These are phyloP conservation scores for Alcedo quadribrachys DNA, from an alignment of 2,797 vertebrate genomes.

Conservation along the genomic window DNA sequence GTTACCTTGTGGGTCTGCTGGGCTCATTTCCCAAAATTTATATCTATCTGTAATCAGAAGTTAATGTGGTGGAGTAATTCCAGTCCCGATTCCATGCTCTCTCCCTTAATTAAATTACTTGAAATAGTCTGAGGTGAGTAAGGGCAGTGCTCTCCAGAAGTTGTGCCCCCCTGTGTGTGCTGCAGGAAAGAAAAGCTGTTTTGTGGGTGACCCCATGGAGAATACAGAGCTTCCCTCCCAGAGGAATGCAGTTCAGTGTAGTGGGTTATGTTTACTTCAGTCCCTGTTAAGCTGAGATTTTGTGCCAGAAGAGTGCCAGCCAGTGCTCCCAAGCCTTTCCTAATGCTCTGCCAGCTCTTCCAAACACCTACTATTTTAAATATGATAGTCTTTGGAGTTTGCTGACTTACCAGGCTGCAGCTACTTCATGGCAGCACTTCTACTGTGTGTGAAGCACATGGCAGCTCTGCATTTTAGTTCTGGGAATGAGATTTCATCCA, in stretches of 20 bases:
- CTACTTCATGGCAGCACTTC: not conserved
- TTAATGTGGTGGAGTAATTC: slow-evolving; percentile 8
- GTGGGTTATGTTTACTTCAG: not conserved
- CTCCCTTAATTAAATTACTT: slow-evolving; percentile 19
- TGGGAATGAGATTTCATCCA: not conserved
- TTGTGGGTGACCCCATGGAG: not conserved
- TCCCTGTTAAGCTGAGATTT: not conserved
- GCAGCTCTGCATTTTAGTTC: not conserved
- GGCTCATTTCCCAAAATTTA: not conserved
- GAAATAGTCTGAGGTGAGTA: not conserved
- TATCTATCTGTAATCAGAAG: not conserved
- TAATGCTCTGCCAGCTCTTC: not conserved
- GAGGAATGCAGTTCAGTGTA: not conserved
- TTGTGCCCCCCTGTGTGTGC: not conserved
- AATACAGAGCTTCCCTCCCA: not conserved
- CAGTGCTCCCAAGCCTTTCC: slow-evolving; percentile 5
- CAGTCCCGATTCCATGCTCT: not conserved
- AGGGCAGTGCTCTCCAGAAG: not conserved
- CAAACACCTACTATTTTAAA: not conserved
- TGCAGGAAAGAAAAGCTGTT: not conserved
- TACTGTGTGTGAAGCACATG: not conserved
- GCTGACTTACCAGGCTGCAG: not conserved
- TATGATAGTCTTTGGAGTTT: not conserved
- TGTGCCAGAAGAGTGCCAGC: not conserved
- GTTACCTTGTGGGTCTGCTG: not conserved